Base-by-base conservation (phyloP, 2,797 vertebrate species). In the Sebastes vulpes region DNA sequence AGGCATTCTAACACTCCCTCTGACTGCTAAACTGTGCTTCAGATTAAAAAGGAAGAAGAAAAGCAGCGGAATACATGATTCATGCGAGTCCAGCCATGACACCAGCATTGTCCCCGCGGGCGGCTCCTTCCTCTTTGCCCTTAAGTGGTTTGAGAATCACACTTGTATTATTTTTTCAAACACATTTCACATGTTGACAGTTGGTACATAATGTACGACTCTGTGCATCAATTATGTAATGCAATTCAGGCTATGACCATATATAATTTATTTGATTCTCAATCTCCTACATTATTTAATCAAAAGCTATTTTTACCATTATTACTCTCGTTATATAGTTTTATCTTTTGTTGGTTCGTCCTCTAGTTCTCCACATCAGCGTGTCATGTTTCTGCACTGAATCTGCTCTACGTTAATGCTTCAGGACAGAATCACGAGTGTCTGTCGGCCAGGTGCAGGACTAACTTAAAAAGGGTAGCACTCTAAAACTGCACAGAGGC, bases 121-220 rank as follows among this genome's bases (percentile, higher is more conserved):
- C 82, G 29, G 84, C 88, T 83, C 63, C 66, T 75, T 85, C 75
- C 82, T 84, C 74, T 88, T 85, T 87, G 79, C 88, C 90, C 91
- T 94, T 93, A 93, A 94, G 93, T 92, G 93, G 84, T 90, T 89
- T 78, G 83, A 90, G 90, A 92, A 84, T 90, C 86, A 93, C 85
- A 86, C 89, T 92, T 93, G 88, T 94, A 92, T 94, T 92, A 86
- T 94, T 93, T 91, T 92, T 94, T 91, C 72, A 91, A 91, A 92
- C 87, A 90, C 91, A 92, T 93, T 94, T 95, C 91, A 93, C 90
- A 95, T 94, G 92, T 95, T 95, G 94, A 95, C 92, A 92, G 94
- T 95, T 87, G 88, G 89, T 94, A 91, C 92, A 95, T 95, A 93
- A 95, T 95, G 88, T 90, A 95, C 79, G 87, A 92, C 86, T 28